A percentile compares a stretch with the other conserved stretches of the same genome.
phyloP scores from a whole-genome alignment of 2,113 vertebrate genomes.

The Hyaena hyaena region DNA sequence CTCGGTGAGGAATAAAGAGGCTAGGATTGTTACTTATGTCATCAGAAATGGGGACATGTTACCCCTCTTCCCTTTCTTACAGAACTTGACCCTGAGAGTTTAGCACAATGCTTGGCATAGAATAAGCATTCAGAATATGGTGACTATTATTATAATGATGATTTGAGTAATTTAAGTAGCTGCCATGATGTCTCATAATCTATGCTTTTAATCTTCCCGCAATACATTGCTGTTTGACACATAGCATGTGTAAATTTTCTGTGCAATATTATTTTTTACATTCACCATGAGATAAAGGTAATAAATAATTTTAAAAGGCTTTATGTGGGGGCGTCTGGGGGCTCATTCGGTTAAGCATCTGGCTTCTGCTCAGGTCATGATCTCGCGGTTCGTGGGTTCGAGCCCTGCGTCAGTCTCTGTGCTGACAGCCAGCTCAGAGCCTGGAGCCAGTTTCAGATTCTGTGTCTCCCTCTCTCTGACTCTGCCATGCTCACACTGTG shows the following conservation, averaged over 20 bases:
- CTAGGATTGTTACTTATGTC: not conserved
- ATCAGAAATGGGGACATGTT: not conserved
- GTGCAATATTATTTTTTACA: not conserved
- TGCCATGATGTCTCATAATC: not conserved
- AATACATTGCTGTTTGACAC: not conserved
- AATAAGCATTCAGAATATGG: not conserved
- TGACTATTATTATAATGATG: not conserved
- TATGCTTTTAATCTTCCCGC: not conserved
- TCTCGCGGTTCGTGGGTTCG: too few species aligned
- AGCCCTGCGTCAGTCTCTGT: too few species aligned
- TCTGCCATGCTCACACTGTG: too few species aligned
- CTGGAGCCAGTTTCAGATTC: too few species aligned
- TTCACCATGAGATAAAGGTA: not conserved
- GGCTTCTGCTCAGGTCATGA: too few species aligned
- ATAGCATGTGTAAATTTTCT: not conserved
- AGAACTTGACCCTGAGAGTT: not conserved
- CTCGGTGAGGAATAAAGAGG: not conserved
- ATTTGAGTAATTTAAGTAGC: not conserved
- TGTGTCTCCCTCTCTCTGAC: too few species aligned
- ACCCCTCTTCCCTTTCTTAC: not conserved
- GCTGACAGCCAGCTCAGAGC: too few species aligned
- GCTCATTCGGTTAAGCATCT: too few species aligned
- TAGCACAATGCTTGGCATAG: not conserved
- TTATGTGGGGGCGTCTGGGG: not conserved
- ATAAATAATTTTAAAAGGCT: constrained; percentile 8